Percentiles rank a stretch among this genome's conserved stretches.
These are phyloP conservation scores for Umimayanthus kanabou DNA, from an alignment of 92 coral and sea anemone species.

Conservation along the genomic window DNA sequence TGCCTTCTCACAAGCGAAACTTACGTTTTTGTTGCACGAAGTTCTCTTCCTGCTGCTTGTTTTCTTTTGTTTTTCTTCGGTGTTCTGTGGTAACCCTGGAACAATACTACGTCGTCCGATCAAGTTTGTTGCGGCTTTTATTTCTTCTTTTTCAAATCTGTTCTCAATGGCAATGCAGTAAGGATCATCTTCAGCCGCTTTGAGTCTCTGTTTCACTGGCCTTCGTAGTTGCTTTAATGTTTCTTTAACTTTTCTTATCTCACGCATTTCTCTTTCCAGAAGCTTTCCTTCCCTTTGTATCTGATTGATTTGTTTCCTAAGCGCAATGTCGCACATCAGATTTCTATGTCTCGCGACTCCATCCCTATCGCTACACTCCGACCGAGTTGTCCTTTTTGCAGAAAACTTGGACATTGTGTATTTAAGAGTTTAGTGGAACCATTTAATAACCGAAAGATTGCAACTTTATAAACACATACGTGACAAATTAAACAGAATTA, in stretches of 20 bases:
- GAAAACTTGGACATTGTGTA: conserved; percentile 29
- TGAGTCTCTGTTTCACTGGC: conserved; percentile 54
- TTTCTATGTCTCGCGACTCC: conserved; percentile 84
- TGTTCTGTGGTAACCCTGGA: conserved; percentile 22
- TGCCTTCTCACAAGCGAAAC: not conserved
- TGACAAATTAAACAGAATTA: not conserved
- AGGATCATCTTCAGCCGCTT: conserved; percentile 11
- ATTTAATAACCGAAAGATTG: not conserved
- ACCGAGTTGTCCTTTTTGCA: not conserved
- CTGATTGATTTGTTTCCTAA: conserved; percentile 74
- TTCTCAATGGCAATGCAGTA: conserved; percentile 22
- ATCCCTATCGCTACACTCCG: conserved; percentile 52
- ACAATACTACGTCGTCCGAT: not conserved
- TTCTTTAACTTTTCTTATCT: conserved; percentile 78
- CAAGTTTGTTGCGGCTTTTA: not conserved
- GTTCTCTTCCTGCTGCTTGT: not conserved
- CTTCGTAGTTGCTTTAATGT: conserved; percentile 70
- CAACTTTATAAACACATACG: not conserved
- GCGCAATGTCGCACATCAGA: conserved; percentile 82
- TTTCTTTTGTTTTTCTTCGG: conserved; percentile 22
- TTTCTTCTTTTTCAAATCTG: conserved; percentile 28
- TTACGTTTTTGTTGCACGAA: not conserved
- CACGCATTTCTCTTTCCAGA: conserved; percentile 76
- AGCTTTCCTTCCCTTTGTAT: conserved; percentile 77
- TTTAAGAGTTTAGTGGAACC: conserved; percentile 5